Conservation (phyloP, 2,113 vertebrate species). For the Lipotes vexillifer region DNA sequence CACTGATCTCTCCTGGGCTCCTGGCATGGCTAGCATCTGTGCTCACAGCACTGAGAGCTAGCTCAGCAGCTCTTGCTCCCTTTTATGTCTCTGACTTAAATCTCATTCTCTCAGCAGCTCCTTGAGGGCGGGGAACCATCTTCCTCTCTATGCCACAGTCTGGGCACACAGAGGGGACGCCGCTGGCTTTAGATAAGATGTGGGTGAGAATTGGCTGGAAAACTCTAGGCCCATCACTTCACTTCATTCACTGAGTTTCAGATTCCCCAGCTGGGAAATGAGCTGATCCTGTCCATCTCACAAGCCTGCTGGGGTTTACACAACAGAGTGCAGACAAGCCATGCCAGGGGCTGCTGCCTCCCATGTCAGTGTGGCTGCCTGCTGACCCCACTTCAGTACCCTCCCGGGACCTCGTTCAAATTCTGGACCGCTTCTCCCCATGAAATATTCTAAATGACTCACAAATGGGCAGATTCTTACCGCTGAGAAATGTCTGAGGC, state of each 20-base stretch:
- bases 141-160: neutral
- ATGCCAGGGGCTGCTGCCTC: too few relatives aligned
- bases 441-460: neutral
- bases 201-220: neutral
- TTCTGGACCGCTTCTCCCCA: neutral
- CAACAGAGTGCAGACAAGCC: neutral
- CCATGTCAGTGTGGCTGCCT: neutral
- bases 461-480: neutral
- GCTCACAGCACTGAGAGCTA: neutral
- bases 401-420: neutral
- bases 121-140: neutral
- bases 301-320: neutral
- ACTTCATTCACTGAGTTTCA: neutral
- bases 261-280: neutral
- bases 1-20: neutral
- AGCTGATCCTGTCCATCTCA: neutral
- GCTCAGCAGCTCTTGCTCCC: neutral
- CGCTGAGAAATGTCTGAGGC: neutral
- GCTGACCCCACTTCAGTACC: too few relatives aligned
- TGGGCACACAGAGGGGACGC: neutral
- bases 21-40: neutral
- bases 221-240: neutral
- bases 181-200: neutral
- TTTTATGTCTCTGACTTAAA: neutral
- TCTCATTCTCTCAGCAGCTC: neutral